Percentiles rank a stretch among this genome's conserved stretches.
phyloP scores from a whole-genome alignment of 2,888 invertebrate genomes.

The Enchytraeus crypticus region DNA sequence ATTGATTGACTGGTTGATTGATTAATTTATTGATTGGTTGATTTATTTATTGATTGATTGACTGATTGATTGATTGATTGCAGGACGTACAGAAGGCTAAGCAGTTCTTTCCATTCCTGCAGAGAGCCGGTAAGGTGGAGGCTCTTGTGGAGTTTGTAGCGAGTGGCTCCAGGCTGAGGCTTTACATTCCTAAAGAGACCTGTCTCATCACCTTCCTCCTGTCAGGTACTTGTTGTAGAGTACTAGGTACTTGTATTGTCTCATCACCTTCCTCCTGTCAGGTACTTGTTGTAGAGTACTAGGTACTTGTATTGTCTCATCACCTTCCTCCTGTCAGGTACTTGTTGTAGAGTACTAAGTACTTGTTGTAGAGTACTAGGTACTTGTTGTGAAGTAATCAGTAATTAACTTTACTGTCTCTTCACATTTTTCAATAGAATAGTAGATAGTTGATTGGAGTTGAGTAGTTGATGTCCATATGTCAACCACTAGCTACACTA shows the following conservation, averaged over 20 bases:
- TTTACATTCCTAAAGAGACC: conserved; percentile 89
- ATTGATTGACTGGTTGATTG: no score
- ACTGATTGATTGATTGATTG: no score
- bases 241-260: conserved; percentile 52
- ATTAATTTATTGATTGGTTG: no score
- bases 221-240: conserved; percentile 59
- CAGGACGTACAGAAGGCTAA: conserved; percentile 67
- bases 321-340: conserved; percentile 78
- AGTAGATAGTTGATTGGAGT: no score
- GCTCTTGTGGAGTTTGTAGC: conserved; percentile 94
- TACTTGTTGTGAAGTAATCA: conserved; percentile 69
- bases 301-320: conserved; percentile 59
- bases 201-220: conserved; percentile 88
- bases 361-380: conserved; percentile 66
- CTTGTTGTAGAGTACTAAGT: no score
- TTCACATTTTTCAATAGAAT: not conserved
- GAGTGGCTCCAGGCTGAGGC: conserved; percentile 82
- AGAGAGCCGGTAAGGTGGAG: conserved; percentile 78
- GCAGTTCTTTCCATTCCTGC: conserved; percentile 85
- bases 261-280: conserved; percentile 85
- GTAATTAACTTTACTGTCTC: not conserved
- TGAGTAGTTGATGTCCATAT: no score
- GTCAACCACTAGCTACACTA: no score
- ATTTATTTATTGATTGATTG: no score
- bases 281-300: no score